Evolutionary conservation across 2,797 vertebrate genomes (phyloP).

Genomic region (Chelon labrosus): DNA sequence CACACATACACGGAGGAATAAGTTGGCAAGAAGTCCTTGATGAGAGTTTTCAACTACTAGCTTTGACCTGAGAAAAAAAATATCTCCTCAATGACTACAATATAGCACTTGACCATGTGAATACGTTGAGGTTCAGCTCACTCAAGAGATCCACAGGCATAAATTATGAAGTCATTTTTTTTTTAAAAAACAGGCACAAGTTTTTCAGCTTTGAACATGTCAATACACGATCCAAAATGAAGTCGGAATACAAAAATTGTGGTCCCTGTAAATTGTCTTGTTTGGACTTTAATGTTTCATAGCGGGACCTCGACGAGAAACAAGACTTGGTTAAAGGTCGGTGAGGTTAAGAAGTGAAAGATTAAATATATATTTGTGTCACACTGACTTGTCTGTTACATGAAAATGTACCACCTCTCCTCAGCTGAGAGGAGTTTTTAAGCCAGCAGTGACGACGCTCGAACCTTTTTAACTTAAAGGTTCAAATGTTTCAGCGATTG

Average conservation of each 20-base stretch:
- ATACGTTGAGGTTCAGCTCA: constrained; percentile 47
- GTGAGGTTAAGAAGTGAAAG: constrained; percentile 53
- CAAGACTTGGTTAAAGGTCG: constrained; percentile 42
- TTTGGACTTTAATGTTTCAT: constrained; percentile 36
- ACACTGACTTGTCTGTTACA: constrained; percentile 44
- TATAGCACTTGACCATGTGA: constrained; percentile 66
- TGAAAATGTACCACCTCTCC: constrained; percentile 32
- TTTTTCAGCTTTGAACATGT: constrained; percentile 93
- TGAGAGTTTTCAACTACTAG: constrained; percentile 44
- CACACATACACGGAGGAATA: constrained; percentile 56
- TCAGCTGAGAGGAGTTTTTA: constrained; percentile 16
- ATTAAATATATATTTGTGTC: constrained; percentile 58
- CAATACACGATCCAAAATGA: constrained; percentile 91
- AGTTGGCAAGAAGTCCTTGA: constrained; percentile 61
- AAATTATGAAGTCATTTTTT: constrained; percentile 85
- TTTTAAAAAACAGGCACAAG: constrained; percentile 90
- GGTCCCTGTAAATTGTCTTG: constrained; percentile 59
- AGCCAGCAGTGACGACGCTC: constrained; percentile 24
- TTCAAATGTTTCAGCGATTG: constrained; percentile 48
- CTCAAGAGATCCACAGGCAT: constrained; percentile 51
- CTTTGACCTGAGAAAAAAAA: constrained; percentile 65
- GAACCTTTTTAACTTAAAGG: constrained; percentile 19
- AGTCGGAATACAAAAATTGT: constrained; percentile 79
- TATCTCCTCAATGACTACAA: constrained; percentile 55
- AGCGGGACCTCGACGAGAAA: constrained; percentile 49